Base-by-base conservation (phyloP, 2,888 invertebrate species). In the Macaria liturata region DNA sequence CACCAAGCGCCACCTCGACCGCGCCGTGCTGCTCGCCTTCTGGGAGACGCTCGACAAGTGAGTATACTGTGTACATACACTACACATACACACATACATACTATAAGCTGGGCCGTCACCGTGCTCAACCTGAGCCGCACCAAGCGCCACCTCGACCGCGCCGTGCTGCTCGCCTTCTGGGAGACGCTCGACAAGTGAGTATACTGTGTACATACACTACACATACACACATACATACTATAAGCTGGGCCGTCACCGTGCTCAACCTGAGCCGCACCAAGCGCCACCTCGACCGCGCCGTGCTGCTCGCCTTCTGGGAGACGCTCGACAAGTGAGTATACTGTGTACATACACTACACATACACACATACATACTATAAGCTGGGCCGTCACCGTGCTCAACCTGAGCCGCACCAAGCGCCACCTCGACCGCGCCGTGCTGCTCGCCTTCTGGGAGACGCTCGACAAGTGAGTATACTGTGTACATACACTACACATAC, bases 11-110 rank as follows among this genome's bases (percentile, higher is more conserved):
- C 99, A 99, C 94, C 95, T 99, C 76, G 99, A 99, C 91, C 94
- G 98, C 75, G 99, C 99, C 47, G 96, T 96, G 37, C 93, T 99
- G 54, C 97, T 98, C 94, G 95, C 96, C 69, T 98, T 99, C 90
- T 99, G 99, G 99, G 99, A 99, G 86, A 96, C 96, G 66, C 93
- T 99, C 45, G 99, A 99, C 90, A 97, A 96, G 97, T 98, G 91
- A 84, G 94, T 91, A 64, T 20, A 20, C 20, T 20, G 20, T 20
- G 20, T 20, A 20, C 20, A 20, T 20, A 20, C 20, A 20, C 20
- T 20, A 20, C 20, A 20, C 20, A 20, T 20, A 20, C 20, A 20
- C 20, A 20, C 20, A 20, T 20, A 20, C 20, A 20, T 20, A 20
- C 20, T 20, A 20, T 20, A 2, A 20, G 98, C 76, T 99, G 99